Evolutionary conservation across 2,113 vertebrate genomes (phyloP), one percentile per base, ranked within the genome.

Genomic region (Rhinoderma darwinii): DNA sequence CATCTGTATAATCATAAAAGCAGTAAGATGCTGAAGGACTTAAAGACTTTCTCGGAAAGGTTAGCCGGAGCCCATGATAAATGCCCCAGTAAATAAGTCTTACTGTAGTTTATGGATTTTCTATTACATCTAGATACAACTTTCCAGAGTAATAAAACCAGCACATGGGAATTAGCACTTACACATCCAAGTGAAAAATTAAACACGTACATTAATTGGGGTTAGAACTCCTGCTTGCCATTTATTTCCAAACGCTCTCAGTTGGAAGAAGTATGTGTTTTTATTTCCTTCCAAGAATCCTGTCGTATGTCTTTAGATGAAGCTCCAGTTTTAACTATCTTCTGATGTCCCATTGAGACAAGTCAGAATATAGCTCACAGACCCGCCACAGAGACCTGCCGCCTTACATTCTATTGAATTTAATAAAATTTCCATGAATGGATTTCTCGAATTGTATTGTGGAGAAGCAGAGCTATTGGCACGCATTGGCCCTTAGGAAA

Each of bases 151-250:
- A 61, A 63, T 84, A 84, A 84, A 84, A 76, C 73, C 41, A 22
- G 51, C 83, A 32, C 54, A 22, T 47, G 83, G 72, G 83, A 84
- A 12, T 84, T 63, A 27, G 35, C 73, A 25, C 72, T 77, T 59
- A 84, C 39, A 63, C 54, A 77, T 76, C 83, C 73, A 41, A 63
- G 73, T 59, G 50, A 74, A 84, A 85, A 85, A 51, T 84, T 78
- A 77, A 85, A 85, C 84, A 85, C 54, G 44, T 61, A 35, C 43
- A 44, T 63, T 85, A 85, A 77, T 85, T 85, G 73, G 84, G 84
- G 74, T 85, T 44, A 77, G 32, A 77, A 27, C 84, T 85, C 73
- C 72, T 27, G 44, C 84, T 41, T 66, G 84, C 43, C 20, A 18
- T 77, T 25, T 54, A 59, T 30, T 56, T 66, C 74, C 72, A 63